Conservation (phyloP, 1,140 invertebrate species). For the Caenorhabditis remanei region DNA sequence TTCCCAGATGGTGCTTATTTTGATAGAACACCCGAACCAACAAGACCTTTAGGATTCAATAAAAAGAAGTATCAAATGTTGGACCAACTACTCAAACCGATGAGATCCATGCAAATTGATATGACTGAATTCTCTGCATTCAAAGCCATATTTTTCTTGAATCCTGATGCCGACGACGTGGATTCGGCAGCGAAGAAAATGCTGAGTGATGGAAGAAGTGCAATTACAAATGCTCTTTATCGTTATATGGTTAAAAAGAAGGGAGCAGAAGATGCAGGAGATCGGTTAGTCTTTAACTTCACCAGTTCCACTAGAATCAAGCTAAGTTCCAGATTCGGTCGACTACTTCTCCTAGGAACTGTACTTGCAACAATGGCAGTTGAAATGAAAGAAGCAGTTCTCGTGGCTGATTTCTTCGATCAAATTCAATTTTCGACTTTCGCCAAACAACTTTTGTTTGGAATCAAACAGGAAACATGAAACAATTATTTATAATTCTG, state of each 20-base stretch:
- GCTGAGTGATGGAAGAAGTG: slow-evolving; percentile 69
- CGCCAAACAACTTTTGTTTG: slow-evolving; percentile 73
- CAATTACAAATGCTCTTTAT: slow-evolving; percentile 76
- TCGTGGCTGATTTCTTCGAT: slow-evolving; percentile 77
- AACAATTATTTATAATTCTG: neutral
- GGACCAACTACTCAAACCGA: slow-evolving; percentile 76
- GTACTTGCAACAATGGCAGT: slow-evolving; percentile 77
- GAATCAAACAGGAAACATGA: slow-evolving; percentile 68
- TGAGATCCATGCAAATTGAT: slow-evolving; percentile 74
- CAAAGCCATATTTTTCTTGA: slow-evolving; percentile 78
- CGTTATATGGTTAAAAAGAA: slow-evolving; percentile 73
- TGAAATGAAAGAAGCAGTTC: slow-evolving; percentile 77
- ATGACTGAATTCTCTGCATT: slow-evolving; percentile 76
- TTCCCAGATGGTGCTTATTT: slow-evolving; percentile 76
- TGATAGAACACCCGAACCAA: slow-evolving; percentile 74
- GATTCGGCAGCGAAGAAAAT: slow-evolving; percentile 58
- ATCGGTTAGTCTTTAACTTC: slow-evolving; percentile 52
- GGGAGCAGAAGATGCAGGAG: slow-evolving; percentile 73
- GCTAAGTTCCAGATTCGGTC: slow-evolving; percentile 57
- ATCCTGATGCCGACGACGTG: slow-evolving; percentile 77
- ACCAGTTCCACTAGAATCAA: too few species aligned
- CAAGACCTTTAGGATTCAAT: slow-evolving; percentile 75
- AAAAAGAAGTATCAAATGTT: slow-evolving; percentile 78
- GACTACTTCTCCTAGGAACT: slow-evolving; percentile 73
- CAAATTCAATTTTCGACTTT: slow-evolving; percentile 74